These are phyloP conservation scores for Zaprionus taronus DNA, from an alignment of 1,140 invertebrate genomes.

Conservation along the genomic window DNA sequence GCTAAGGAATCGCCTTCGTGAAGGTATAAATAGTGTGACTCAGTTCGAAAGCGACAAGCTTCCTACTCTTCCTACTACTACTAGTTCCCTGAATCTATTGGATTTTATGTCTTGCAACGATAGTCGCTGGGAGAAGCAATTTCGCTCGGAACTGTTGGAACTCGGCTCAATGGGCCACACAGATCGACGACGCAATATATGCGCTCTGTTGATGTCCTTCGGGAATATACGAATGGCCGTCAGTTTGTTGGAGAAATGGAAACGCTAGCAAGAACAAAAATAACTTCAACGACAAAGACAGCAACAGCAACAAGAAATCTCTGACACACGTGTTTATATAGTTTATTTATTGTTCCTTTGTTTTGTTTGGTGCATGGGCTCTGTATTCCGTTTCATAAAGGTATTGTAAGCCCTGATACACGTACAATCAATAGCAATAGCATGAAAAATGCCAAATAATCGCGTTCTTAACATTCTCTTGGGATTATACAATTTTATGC, in stretches of 20 bases:
- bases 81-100: slow-evolving; percentile 10
- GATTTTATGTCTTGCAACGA: slow-evolving; percentile 39
- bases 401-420: not conserved
- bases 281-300: not conserved
- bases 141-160: slow-evolving; percentile 33
- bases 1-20: not conserved
- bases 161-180: slow-evolving; percentile 46
- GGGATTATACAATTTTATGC: not conserved
- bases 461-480: not conserved
- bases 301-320: not conserved
- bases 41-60: not conserved
- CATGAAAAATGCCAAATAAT: slow-evolving; percentile 13
- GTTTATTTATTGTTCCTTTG: not conserved
- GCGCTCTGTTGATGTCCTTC: slow-evolving; percentile 48
- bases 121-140: slow-evolving; percentile 36
- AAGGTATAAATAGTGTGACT: not conserved
- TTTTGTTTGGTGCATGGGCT: slow-evolving; percentile 23
- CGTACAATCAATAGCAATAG: slow-evolving; percentile 22
- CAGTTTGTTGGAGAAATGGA: slow-evolving; percentile 57
- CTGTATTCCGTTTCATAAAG: slow-evolving; percentile 3
- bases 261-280: slow-evolving; percentile 23
- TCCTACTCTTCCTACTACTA: not conserved
- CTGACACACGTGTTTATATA: not conserved
- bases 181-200: slow-evolving; percentile 44
- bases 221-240: slow-evolving; percentile 51